Conservation (phyloP, 1,140 invertebrate species). For the Nylanderia fulva region DNA sequence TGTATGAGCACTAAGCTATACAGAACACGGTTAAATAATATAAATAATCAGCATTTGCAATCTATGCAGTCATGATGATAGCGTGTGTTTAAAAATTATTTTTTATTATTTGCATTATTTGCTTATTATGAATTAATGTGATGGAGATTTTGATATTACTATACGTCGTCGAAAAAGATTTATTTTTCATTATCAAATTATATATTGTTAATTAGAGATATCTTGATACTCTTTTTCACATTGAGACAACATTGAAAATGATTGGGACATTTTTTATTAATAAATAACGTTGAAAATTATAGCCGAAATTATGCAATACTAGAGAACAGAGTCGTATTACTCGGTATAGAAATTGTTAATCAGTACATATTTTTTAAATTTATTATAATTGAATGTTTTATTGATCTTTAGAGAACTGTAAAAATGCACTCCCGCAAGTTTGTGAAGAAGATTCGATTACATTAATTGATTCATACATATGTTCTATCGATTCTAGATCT, state of each 20-base stretch:
- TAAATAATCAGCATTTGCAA: background rate
- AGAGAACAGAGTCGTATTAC: too few species aligned
- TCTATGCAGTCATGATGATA: background rate
- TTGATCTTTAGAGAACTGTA: conserved; percentile 1
- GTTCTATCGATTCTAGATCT: too few species aligned
- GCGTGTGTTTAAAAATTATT: background rate
- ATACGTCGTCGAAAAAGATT: background rate
- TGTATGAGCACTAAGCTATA: background rate
- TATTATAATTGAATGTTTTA: conserved; percentile 16
- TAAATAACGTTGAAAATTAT: too few species aligned
- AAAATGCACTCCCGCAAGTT: conserved; percentile 46
- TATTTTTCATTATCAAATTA: background rate
- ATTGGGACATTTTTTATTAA: background rate
- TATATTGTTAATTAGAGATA: conserved; percentile 2
- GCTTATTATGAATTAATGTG: background rate
- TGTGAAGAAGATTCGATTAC: conserved; percentile 68
- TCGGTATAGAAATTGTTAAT: background rate
- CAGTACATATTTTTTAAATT: background rate
- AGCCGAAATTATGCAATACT: too few species aligned
- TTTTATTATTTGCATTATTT: conserved; percentile 21
- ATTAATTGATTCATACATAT: conserved; percentile 72
- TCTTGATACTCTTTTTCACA: background rate
- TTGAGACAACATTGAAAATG: background rate
- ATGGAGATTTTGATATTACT: background rate
- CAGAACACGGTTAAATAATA: background rate